Base-by-base conservation (phyloP, 2,797 vertebrate genomes). In the Apogon talboti region DNA sequence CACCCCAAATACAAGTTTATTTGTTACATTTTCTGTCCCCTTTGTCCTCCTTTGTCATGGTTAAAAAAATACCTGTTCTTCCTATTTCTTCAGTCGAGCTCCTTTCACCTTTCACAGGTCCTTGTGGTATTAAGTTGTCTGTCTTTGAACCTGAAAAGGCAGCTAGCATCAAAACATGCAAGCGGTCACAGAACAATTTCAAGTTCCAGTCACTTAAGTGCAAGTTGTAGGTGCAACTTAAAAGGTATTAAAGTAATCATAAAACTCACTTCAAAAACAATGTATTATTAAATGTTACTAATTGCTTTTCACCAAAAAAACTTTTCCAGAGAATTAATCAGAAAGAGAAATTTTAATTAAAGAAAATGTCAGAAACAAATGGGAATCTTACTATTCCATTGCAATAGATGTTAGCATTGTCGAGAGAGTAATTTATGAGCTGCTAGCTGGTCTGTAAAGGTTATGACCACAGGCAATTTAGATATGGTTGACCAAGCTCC, bases 361-460 rank as follows among this genome's bases (percentile, higher is more conserved):
- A 44, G 12, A 64, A 76, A 81, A 78, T 78, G 74, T 83, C 66
- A 81, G 46, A 66, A 53, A 15, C 14, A 60, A 47, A 30, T 59
- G 24, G 15, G 8, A 9, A 12, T 46, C 19, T 65, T 55, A 77
- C 24, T 45, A 3, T 74, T 68, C 64, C 65, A 63, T 38, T 76
- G 61, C 59, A 65, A 41, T 62, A n/a, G n/a, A n/a, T n/a, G n/a
- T n/a, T n/a, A n/a, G n/a, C n/a, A n/a, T n/a, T n/a, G n/a, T n/a
- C n/a, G n/a, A 52, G 18, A 67, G 33, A 76, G 69, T 84, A 84
- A 87, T 88, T 83, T 87, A 80, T 86, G 79, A 84, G 76, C 56
- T n/a, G 7, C 70, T 74, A 85, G 81, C 83, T 89, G 86, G 83
- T 76, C 59, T 72, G 61, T 84, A 89, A 89, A 91, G 86, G 89